Percentiles rank a stretch among this genome's conserved stretches.
These are phyloP conservation scores for Alces alces DNA, from an alignment of 2,113 vertebrate genomes.

Conservation along the genomic window DNA sequence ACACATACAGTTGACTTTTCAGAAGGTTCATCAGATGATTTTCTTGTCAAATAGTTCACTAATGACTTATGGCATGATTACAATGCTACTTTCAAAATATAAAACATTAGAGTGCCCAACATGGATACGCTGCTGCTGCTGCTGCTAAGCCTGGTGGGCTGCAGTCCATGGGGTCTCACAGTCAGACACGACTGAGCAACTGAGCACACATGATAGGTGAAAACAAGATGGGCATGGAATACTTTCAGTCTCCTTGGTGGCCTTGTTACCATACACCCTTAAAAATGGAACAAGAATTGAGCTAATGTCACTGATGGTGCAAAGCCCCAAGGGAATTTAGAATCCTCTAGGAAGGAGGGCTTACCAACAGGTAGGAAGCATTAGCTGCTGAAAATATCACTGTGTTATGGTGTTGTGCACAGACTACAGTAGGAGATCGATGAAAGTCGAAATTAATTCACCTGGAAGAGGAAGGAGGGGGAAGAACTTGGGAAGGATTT, in stretches of 20 bases:
- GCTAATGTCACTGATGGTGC: neutral
- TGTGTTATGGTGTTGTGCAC: fast-evolving
- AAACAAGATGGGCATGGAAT: neutral
- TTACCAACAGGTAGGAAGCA: neutral
- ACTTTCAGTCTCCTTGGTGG: too few relatives aligned
- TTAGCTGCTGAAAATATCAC: neutral
- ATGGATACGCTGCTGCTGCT: neutral
- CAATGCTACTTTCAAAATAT: neutral
- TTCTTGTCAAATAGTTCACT: neutral
- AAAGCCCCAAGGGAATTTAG: neutral
- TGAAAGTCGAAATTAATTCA: neutral
- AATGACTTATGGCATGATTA: neutral
- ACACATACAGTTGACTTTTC: neutral
- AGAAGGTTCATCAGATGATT: neutral
- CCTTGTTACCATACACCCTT: neutral
- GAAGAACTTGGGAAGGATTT: neutral
- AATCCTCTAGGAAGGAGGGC: neutral
- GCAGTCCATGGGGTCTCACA: neutral
- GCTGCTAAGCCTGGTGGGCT: neutral
- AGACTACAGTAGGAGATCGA: neutral
- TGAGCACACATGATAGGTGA: neutral
- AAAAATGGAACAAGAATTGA: neutral
- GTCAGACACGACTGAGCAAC: neutral
- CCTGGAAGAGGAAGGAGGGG: neutral
- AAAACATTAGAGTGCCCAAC: neutral